Evolutionary conservation across 2,888 invertebrate species (phyloP), one percentile per base, ranked within the genome.

Genomic region (Steinernema scapterisci): DNA sequence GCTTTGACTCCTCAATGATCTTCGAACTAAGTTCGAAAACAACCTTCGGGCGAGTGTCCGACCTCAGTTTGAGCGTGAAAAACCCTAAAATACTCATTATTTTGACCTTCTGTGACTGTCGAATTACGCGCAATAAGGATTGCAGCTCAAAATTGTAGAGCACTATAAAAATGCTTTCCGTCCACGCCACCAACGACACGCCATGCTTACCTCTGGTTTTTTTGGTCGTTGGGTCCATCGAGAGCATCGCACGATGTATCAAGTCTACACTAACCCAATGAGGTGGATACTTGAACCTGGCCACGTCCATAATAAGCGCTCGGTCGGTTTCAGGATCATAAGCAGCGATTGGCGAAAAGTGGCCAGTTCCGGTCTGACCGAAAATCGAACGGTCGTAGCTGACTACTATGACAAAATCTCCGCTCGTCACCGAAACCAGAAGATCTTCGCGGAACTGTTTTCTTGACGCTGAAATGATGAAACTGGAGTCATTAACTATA

Each of bases 251-350:
- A 52, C 86, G 74, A 73, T 84, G 88, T n/a, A 89, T 79, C 3
- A 81, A 75, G 5, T 80, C 56, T 13, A 88, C 71, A 0, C 85
- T 76, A 0, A 89, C 86, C 89, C 88, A 89, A 76, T 89, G 88
- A 5, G 88, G 88, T 3, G 88, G 88, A 78, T 89, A 88, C 78
- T 89, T 89, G 83, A 89, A 89, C 73, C 89, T 79, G 5, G 89
- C 89, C 0, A 88, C 88, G 80, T 89, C 89, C 77, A 89, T 76
- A 25, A 89, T 86, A 45, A 89, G 78, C 1, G 88, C 82, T 48
- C 80, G 74, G 76, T 89, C 88, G 23, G 79, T 78, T 1, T 73
- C 83, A 0, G 83, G 80, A 73, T 89, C 87, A 75, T 88, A 89
- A 0, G 88, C 89, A 16, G 86, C 89, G n/a, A 88, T 79, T 2